Percentiles rank a stretch among this genome's conserved stretches.
Conservation (phyloP, 1,140 invertebrate genomes). For the Drosophila watanabei region DNA sequence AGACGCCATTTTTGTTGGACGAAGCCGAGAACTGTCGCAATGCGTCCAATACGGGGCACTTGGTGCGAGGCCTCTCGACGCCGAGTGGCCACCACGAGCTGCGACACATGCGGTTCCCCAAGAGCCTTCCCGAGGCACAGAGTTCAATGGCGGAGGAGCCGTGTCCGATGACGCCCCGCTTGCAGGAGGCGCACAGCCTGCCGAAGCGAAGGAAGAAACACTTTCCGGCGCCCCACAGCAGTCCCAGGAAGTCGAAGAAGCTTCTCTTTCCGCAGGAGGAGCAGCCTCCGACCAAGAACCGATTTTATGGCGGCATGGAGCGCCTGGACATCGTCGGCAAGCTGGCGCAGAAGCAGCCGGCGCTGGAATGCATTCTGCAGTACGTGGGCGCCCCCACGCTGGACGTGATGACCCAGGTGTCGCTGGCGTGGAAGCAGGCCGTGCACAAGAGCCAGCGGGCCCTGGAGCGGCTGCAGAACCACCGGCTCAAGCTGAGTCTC, state of each 20-base stretch:
- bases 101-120: constrained; percentile 10
- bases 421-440: constrained; percentile 53
- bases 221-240: constrained; percentile 53
- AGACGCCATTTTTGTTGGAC: constrained; percentile 76
- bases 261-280: constrained; percentile 48
- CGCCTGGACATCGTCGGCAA: constrained; percentile 62
- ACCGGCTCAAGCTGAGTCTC: constrained; percentile 61
- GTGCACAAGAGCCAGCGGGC: constrained; percentile 41
- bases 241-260: constrained; percentile 72
- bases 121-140: constrained; percentile 3
- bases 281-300: constrained; percentile 9
- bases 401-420: constrained; percentile 65
- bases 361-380: constrained; percentile 60
- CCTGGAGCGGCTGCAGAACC: constrained; percentile 55
- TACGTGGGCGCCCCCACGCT: constrained; percentile 56
- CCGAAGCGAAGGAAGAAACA: constrained; percentile 57
- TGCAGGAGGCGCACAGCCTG: constrained; percentile 26
- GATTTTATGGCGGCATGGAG: constrained; percentile 64
- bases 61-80: constrained; percentile 17
- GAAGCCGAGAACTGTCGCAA: constrained; percentile 67
- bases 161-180: constrained; percentile 40
- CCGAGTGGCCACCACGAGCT: constrained; percentile 38
- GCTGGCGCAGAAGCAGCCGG: constrained; percentile 52
- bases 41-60: constrained; percentile 40
- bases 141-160: constrained; percentile 8